Conservation (phyloP, 2,113 vertebrate genomes). For the Oreocharis arfaki region DNA sequence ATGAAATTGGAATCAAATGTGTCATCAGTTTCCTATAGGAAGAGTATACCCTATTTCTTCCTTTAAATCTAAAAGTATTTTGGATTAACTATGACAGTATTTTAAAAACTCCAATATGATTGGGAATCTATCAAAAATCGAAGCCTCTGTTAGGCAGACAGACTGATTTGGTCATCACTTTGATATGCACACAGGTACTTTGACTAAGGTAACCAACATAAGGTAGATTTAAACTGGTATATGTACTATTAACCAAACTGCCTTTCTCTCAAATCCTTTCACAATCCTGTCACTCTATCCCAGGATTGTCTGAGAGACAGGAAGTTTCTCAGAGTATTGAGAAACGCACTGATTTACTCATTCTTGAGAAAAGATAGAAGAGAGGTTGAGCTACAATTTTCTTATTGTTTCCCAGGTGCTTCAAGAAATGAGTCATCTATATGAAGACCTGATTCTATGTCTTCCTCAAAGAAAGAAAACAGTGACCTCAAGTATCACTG, state of each 20-base stretch:
- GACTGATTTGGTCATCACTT: background rate
- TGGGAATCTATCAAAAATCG: background rate
- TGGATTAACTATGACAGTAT: background rate
- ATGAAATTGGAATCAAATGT: background rate
- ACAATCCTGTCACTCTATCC: background rate
- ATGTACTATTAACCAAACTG: background rate
- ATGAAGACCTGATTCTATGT: background rate
- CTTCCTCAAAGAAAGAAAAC: background rate
- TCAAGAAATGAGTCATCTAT: background rate
- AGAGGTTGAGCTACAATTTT: background rate
- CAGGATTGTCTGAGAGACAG: background rate
- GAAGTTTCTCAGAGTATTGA: background rate
- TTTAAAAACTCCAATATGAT: background rate
- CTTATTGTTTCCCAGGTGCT: background rate
- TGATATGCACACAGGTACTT: background rate
- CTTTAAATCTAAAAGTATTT: background rate
- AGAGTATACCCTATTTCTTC: background rate
- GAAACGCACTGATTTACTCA: accelerated
- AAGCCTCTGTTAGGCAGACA: background rate
- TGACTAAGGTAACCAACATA: background rate
- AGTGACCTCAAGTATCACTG: background rate
- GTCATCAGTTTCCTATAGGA: background rate
- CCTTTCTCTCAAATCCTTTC: background rate
- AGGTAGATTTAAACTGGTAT: background rate
- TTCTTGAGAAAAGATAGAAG: background rate